Evolutionary conservation across 2,113 vertebrate species (phyloP).

Genomic region (Ophiodon elongatus): DNA sequence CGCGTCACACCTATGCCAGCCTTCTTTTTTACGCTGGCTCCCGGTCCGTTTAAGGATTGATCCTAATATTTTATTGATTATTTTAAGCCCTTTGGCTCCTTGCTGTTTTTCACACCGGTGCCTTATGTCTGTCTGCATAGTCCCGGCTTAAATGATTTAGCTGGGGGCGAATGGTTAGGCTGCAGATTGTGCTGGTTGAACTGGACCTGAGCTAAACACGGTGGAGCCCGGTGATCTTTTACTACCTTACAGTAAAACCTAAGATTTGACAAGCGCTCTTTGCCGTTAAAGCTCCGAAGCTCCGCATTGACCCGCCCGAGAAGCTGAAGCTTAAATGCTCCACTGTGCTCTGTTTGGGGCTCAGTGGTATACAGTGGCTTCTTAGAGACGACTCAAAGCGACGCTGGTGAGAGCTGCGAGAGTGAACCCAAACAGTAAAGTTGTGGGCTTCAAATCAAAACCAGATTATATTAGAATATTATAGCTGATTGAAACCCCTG

Average conservation of each 20-base stretch:
- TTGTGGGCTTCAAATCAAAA: no score
- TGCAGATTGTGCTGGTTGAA: not conserved
- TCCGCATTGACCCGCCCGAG: not conserved
- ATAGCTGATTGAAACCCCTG: not conserved
- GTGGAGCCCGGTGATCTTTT: not conserved
- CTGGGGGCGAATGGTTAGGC: not conserved
- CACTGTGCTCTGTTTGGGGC: not conserved
- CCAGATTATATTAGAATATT: not conserved
- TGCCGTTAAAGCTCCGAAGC: not conserved
- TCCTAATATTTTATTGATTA: slow-evolving; percentile 26
- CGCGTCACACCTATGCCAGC: not conserved
- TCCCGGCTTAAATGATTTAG: not conserved
- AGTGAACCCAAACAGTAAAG: not conserved
- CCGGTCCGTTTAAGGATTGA: not conserved
- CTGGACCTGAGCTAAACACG: not conserved
- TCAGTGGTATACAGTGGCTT: not conserved
- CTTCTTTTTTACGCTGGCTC: not conserved
- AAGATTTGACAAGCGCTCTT: not conserved
- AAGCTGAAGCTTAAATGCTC: not conserved
- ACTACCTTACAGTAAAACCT: not conserved
- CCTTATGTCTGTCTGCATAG: not conserved
- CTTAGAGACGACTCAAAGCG: no score
- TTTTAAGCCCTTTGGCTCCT: slow-evolving; percentile 11
- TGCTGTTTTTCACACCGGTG: not conserved
- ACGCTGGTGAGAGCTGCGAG: not conserved